Evolutionary conservation across 2,113 vertebrate genomes (phyloP).

Genomic region (Pyxicephalus adspersus): DNA sequence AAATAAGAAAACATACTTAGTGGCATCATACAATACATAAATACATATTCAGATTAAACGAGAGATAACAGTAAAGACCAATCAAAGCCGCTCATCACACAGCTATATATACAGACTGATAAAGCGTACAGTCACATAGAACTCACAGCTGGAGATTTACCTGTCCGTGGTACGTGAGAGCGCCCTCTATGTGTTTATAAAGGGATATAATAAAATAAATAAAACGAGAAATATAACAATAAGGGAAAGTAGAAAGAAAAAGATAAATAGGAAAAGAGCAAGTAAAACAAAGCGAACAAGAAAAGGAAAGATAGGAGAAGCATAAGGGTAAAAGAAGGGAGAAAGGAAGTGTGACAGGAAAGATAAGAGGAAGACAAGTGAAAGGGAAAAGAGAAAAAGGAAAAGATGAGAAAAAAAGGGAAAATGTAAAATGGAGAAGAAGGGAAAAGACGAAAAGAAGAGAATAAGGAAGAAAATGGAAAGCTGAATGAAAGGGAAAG

Average conservation of each 20-base stretch:
- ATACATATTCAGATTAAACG: not conserved
- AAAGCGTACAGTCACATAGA: not conserved
- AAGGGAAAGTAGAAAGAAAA: too few relatives aligned
- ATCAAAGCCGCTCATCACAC: not conserved
- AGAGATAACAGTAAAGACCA: not conserved
- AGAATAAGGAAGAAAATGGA: not conserved
- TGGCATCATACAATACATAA: slow-evolving; percentile 9
- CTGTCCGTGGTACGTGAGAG: not conserved
- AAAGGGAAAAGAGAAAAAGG: not conserved
- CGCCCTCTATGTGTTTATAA: not conserved
- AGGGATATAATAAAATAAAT: not conserved
- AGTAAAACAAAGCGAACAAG: not conserved
- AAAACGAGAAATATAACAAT: too few relatives aligned
- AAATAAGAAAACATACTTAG: too few relatives aligned
- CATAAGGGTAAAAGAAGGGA: not conserved
- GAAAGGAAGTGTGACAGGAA: not conserved
- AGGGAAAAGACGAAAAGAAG: not conserved
- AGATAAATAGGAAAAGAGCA: too few relatives aligned
- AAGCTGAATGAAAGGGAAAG: not conserved
- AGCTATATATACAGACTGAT: not conserved
- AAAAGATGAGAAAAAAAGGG: not conserved
- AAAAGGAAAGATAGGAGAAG: too few relatives aligned
- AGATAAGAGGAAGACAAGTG: too few relatives aligned
- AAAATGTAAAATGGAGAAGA: not conserved
- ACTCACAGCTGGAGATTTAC: not conserved